phyloP scores from a whole-genome alignment of 2,113 vertebrate genomes.

The Amazona vittata region DNA sequence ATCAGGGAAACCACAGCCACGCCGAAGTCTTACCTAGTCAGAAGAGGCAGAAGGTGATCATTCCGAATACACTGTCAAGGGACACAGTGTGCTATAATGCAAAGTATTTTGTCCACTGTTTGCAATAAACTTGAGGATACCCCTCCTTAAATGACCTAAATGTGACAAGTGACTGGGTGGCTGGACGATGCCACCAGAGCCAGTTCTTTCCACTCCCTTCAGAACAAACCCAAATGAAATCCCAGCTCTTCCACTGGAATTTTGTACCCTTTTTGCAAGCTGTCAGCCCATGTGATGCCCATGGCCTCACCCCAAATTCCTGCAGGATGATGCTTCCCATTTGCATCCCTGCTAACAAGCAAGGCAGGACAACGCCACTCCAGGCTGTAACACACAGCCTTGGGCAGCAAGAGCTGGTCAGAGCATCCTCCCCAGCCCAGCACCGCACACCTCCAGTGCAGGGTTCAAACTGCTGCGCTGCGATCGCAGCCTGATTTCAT shows the following conservation, averaged over 20 bases:
- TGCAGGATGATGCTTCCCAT: rapidly evolving
- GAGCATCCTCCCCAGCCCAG: background rate
- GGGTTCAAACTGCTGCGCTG: background rate
- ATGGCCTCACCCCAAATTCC: background rate
- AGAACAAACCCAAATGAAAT: background rate
- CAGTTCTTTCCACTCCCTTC: background rate
- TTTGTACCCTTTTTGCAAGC: background rate
- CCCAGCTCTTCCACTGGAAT: background rate
- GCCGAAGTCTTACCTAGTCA: background rate
- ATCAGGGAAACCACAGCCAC: background rate
- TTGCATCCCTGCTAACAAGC: background rate
- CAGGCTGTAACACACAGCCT: rapidly evolving
- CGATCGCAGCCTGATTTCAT: conserved; percentile 55
- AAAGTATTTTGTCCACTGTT: background rate
- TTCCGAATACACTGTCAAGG: background rate
- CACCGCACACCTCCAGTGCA: background rate
- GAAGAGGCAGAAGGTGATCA: background rate
- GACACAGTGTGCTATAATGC: background rate
- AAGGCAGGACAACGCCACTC: background rate
- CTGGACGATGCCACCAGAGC: background rate
- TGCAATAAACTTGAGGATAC: background rate
- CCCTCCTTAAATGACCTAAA: background rate
- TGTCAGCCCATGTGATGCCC: background rate
- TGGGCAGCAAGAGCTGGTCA: rapidly evolving
- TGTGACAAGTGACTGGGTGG: background rate